These are phyloP conservation scores for Tenthredo distinguenda DNA, from an alignment of 2,888 invertebrate species.

Conservation along the genomic window DNA sequence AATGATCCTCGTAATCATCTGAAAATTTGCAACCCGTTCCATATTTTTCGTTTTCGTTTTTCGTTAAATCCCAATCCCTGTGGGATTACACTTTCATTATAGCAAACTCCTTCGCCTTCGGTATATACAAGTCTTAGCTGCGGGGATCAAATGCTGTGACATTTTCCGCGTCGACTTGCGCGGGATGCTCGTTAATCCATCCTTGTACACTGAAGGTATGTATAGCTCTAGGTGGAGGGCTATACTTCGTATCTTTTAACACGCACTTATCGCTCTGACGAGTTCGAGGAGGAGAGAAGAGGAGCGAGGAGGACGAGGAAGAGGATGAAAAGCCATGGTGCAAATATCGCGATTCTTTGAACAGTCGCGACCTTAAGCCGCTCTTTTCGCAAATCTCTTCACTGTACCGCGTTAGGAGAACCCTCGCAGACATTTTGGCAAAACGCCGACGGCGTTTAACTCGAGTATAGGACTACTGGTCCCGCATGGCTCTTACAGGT, in stretches of 20 bases:
- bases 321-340: conserved; percentile 21
- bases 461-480: conserved; percentile 17
- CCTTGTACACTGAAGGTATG: neutral
- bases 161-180: neutral
- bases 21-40: neutral
- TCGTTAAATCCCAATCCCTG: neutral
- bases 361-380: neutral
- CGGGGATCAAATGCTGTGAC: conserved; percentile 2
- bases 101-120: conserved; percentile 2
- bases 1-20: neutral
- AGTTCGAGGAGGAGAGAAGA: neutral
- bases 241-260: conserved; percentile 27
- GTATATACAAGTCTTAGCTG: neutral
- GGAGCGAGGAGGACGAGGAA: neutral
- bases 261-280: conserved; percentile 1
- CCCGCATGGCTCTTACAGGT: conserved; percentile 12
- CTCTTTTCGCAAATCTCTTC: conserved; percentile 34
- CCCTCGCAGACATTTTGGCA: conserved; percentile 6
- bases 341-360: conserved; percentile 21
- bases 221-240: neutral
- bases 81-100: conserved; percentile 2
- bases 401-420: neutral
- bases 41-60: neutral
- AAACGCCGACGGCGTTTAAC: conserved; percentile 43
- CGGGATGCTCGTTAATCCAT: neutral